Percentiles rank a stretch among this genome's conserved stretches.
phyloP scores from a whole-genome alignment of 2,113 vertebrate species.

The Nycticebus coucang region DNA sequence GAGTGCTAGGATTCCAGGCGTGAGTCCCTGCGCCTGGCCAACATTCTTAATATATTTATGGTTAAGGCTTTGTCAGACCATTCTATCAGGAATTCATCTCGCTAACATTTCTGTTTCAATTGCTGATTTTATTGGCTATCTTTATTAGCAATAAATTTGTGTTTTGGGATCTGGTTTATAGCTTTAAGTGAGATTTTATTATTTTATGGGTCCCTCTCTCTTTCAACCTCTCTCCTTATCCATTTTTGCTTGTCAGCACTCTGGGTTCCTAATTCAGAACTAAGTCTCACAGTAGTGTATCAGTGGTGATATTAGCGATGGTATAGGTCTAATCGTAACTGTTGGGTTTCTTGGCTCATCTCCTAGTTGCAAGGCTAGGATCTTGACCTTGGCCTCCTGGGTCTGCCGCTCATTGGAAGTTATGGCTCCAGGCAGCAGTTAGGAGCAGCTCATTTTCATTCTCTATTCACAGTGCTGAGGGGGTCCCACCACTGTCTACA shows the following conservation, averaged over 20 bases:
- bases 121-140: not conserved
- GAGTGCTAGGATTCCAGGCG: too few species aligned
- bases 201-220: not conserved
- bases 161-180: not conserved
- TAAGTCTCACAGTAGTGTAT: not conserved
- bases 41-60: not conserved
- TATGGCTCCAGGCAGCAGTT: not conserved
- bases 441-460: not conserved
- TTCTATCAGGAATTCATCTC: not conserved
- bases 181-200: not conserved
- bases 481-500: not conserved
- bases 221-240: not conserved
- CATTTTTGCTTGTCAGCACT: not conserved
- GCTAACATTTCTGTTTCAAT: not conserved
- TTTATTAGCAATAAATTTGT: not conserved
- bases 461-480: not conserved
- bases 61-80: not conserved
- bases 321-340: not conserved
- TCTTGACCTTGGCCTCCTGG: not conserved
- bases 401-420: not conserved
- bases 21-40: too few species aligned
- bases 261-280: not conserved
- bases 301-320: not conserved
- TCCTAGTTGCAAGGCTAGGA: not conserved
- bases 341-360: not conserved